phyloP scores from a whole-genome alignment of 2,888 invertebrate genomes.

The Patella depressa region DNA sequence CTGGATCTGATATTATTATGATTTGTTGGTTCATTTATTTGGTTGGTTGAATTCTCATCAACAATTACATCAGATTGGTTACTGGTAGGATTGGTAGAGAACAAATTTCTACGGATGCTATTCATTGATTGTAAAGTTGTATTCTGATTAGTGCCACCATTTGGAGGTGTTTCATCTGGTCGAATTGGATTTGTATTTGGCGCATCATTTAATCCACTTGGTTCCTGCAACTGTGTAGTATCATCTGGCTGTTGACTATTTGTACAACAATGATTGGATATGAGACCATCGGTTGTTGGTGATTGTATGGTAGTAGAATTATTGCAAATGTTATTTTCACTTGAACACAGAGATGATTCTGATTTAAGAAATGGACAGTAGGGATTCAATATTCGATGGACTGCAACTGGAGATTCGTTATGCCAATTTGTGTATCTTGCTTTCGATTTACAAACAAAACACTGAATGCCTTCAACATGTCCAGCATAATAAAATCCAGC shows the following conservation, averaged over 20 bases:
- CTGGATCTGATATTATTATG: too few species aligned
- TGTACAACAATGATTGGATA: background rate
- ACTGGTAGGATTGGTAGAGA: too few species aligned
- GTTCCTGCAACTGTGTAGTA: background rate
- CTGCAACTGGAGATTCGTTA: constrained; percentile 7
- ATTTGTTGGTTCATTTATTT: background rate
- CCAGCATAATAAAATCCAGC: constrained; percentile 4
- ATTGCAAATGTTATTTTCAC: background rate
- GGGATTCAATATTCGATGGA: background rate
- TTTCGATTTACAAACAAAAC: background rate
- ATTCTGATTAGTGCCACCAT: background rate
- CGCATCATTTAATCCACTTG: background rate
- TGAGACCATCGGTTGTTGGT: background rate
- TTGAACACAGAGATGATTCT: background rate
- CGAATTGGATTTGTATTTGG: background rate
- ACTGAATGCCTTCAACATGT: background rate
- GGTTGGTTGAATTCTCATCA: background rate
- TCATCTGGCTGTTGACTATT: background rate
- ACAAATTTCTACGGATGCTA: background rate
- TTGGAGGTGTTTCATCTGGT: constrained; percentile 1
- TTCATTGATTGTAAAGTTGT: background rate
- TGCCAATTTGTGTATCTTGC: background rate
- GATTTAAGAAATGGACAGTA: background rate
- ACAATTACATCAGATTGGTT: too few species aligned
- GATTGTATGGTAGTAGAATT: too few species aligned